phyloP scores from a whole-genome alignment of 1,140 invertebrate species.

The Tenebrio molitor region DNA sequence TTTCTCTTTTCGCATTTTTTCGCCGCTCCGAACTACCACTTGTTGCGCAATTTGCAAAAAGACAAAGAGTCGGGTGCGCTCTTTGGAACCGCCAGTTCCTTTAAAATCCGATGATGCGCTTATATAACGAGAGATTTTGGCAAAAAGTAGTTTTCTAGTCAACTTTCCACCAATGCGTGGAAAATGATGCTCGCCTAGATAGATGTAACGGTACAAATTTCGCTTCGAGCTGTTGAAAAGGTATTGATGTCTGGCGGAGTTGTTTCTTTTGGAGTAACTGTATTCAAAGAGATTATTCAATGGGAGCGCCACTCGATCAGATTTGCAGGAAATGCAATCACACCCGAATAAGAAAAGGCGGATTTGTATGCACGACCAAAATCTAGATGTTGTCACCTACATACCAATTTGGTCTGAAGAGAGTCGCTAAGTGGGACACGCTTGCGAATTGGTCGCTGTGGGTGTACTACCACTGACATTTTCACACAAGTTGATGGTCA shows the following conservation, averaged over 20 bases:
- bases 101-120: not conserved
- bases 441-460: constrained; percentile 12
- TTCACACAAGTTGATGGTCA: not conserved
- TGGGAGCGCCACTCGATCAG: not conserved
- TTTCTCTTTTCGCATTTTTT: constrained; percentile 2
- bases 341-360: not conserved
- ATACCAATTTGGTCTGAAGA: constrained; percentile 9
- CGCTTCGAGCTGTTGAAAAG: constrained; percentile 28
- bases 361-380: constrained; percentile 21
- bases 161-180: not conserved
- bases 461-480: constrained; percentile 22
- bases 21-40: not conserved
- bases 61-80: not conserved
- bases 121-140: not conserved
- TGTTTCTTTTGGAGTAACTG: constrained; percentile 20
- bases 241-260: constrained; percentile 19
- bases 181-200: constrained; percentile 4
- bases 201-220: constrained; percentile 26
- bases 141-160: constrained; percentile 13
- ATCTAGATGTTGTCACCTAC: constrained; percentile 29
- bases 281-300: constrained; percentile 31
- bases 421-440: constrained; percentile 14
- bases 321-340: not conserved
- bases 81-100: not conserved
- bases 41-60: not conserved